phyloP scores from a whole-genome alignment of 2,888 invertebrate genomes.

The Ceramica pisi region DNA sequence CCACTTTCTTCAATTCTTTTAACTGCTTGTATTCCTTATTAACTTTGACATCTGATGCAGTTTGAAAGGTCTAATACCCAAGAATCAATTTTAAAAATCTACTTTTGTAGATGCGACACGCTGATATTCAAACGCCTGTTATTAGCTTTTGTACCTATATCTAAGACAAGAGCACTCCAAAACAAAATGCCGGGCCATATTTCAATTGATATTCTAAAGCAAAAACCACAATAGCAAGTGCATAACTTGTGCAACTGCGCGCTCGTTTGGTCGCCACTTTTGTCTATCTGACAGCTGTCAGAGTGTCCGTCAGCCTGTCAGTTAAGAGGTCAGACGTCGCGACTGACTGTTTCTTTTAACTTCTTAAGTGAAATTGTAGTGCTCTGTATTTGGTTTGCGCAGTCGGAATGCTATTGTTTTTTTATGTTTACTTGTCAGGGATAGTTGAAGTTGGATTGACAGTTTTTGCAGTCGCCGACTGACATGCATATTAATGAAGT shows the following conservation, averaged over 20 bases:
- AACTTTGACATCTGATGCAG: background rate
- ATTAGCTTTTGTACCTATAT: background rate
- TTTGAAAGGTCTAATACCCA: background rate
- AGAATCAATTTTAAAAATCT: background rate
- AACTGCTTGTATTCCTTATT: background rate
- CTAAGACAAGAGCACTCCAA: background rate
- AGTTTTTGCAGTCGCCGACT: slow-evolving; percentile 43
- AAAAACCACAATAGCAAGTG: slow-evolving; percentile 59
- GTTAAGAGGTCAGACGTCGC: slow-evolving; percentile 67
- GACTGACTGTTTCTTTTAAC: slow-evolving; percentile 55
- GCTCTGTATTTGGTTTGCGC: slow-evolving; percentile 39
- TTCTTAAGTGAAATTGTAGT: slow-evolving; percentile 56
- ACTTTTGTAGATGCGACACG: background rate
- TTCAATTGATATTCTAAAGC: slow-evolving; percentile 52
- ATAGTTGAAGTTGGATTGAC: slow-evolving; percentile 28
- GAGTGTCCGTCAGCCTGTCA: slow-evolving; percentile 54
- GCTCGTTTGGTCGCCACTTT: slow-evolving; percentile 50
- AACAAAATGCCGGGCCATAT: slow-evolving; percentile 22
- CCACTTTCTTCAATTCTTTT: background rate
- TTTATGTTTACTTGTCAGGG: slow-evolving; percentile 47
- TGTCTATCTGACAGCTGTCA: slow-evolving; percentile 63
- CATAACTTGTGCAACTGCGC: slow-evolving; percentile 61
- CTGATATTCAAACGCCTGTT: background rate
- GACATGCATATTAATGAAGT: slow-evolving; percentile 28
- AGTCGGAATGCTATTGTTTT: slow-evolving; percentile 57